Percentiles rank a stretch among this genome's conserved stretches.
phyloP scores from a whole-genome alignment of 2,113 vertebrate genomes.

The Prochilodus magdalenae region DNA sequence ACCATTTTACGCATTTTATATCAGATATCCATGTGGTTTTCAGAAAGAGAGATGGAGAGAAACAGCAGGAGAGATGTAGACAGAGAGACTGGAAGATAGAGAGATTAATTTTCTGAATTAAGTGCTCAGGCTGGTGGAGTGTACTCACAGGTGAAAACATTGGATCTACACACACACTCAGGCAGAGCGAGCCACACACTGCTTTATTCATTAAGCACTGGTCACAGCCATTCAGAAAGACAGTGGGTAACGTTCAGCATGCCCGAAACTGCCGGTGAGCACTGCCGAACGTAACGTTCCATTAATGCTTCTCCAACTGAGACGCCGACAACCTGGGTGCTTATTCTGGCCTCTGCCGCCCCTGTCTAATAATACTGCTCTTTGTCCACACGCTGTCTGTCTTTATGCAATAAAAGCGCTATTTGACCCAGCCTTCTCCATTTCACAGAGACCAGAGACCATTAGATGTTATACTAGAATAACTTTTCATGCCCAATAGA shows the following conservation, averaged over 20 bases:
- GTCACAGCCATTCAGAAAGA: constrained; percentile 48
- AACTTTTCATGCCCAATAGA: constrained; percentile 82
- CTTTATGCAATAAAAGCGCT: constrained; percentile 74
- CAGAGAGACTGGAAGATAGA: too few relatives aligned
- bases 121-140: not conserved
- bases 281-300: constrained; percentile 64
- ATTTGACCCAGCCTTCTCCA: constrained; percentile 68
- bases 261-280: constrained; percentile 31
- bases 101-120: too few relatives aligned
- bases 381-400: constrained; percentile 67
- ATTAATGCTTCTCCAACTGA: constrained; percentile 65
- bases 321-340: constrained; percentile 51
- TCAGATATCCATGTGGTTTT: too few relatives aligned
- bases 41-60: not conserved
- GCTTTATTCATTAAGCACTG: constrained; percentile 54
- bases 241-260: constrained; percentile 61
- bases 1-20: too few relatives aligned
- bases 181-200: not conserved
- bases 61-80: not conserved
- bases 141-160: not conserved
- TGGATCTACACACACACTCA: not conserved
- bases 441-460: constrained; percentile 72
- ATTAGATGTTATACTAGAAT: constrained; percentile 80
- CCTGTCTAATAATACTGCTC: constrained; percentile 67
- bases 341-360: constrained; percentile 68